Percentiles rank a stretch among this genome's conserved stretches.
phyloP scores from a whole-genome alignment of 2,888 invertebrate genomes.

The Microdon myrmicae region DNA sequence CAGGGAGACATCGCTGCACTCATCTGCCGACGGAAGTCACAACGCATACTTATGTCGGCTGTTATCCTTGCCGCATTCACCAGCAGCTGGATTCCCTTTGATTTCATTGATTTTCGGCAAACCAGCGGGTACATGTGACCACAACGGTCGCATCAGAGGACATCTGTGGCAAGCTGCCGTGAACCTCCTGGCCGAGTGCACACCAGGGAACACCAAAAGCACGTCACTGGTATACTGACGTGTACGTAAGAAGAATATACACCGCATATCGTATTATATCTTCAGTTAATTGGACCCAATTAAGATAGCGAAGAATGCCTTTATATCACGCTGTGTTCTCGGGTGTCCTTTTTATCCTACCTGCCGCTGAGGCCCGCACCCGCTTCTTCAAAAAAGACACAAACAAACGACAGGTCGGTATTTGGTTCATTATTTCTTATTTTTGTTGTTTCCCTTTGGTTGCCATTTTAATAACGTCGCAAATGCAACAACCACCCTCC shows the following conservation, averaged over 20 bases:
- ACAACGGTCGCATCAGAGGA: too few species aligned
- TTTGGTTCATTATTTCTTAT: constrained; percentile 45
- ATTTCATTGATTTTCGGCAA: constrained; percentile 40
- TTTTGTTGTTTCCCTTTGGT: constrained; percentile 39
- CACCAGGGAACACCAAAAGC: background rate
- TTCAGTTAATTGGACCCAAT: constrained; percentile 55
- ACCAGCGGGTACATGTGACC: constrained; percentile 11
- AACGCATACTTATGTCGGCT: background rate
- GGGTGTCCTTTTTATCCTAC: constrained; percentile 22
- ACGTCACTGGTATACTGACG: too few species aligned
- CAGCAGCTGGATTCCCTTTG: constrained; percentile 10
- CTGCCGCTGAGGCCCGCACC: background rate
- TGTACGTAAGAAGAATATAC: constrained; percentile 33
- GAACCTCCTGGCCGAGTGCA: background rate
- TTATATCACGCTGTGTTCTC: constrained; percentile 51
- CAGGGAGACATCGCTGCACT: background rate
- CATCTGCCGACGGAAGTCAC: background rate
- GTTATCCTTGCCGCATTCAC: constrained; percentile 17
- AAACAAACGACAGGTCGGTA: constrained; percentile 7
- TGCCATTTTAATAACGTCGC: constrained; percentile 52
- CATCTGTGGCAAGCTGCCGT: background rate
- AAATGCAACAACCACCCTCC: constrained; percentile 34
- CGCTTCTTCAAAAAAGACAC: constrained; percentile 1
- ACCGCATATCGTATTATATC: constrained; percentile 51
- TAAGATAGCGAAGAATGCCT: constrained; percentile 54